Evolutionary conservation across 2,888 invertebrate species (phyloP), one percentile per base, ranked within the genome.

Genomic region (Rugalucina vietnamica): DNA sequence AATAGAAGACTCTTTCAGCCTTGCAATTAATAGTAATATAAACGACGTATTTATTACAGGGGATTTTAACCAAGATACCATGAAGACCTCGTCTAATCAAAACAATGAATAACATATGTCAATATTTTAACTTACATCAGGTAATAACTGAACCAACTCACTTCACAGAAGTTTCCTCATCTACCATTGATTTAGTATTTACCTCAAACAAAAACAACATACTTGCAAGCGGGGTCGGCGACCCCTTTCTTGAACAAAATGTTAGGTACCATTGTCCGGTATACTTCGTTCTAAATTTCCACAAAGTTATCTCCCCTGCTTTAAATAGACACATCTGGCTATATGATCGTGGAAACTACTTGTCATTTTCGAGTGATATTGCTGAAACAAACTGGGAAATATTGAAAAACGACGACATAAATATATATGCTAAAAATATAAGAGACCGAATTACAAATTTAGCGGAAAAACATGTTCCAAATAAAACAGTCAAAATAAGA

Each of bases 311-410:
- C 10, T 3, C 49, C 18, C 27, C 32, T 14, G 21, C 24, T 43
- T 49, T 49, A 24, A 49, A 39, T 27, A 29, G 77, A 29, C 27
- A 27, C 29, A 43, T 79, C 2, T 79, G 79, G 79, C 10, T 24
- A 36, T 79, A 54, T 39, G 57, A 78, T 34, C 24, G 49, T 27
- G 79, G 57, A 5, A 60, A 72, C 34, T 79, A 72, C n/a, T 14
- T 72, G 29, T n/a, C 10, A 10, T 21, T 79, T 5, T 10, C 29
- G 8, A 14, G 24, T 2, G 21, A 57, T n/a, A 21, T 36, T n/a
- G 2, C 18, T n/a, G 18, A n/a, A 24, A 1, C n/a, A 18, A 14
- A 50, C n/a, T 79, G 72, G 54, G 36, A 79, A 4, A 4, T 5
- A 8, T 32, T 70, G 5, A 32, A 14, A 14, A n/a, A 57, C 34